Conservation (phyloP, 2,113 vertebrate genomes). For the Rallus limicola region DNA sequence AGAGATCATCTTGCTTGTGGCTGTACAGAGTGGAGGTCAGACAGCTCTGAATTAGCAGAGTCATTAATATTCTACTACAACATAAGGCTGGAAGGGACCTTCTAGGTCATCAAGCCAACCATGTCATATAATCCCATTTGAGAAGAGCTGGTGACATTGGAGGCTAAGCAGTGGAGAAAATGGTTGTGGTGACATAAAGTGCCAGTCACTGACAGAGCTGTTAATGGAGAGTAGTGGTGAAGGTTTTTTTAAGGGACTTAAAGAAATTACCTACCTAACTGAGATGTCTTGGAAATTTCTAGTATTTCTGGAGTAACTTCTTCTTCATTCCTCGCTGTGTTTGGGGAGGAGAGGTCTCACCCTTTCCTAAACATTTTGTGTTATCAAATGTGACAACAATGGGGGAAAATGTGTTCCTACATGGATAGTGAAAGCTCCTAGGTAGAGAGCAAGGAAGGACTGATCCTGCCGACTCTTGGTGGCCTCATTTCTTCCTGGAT, state of each 20-base stretch:
- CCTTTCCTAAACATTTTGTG: background rate
- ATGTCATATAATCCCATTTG: slow-evolving; percentile 46
- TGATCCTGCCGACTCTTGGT: background rate
- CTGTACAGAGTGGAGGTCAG: slow-evolving; percentile 46
- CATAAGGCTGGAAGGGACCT: slow-evolving; percentile 56
- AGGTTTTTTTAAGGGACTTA: background rate
- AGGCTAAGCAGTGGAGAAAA: background rate
- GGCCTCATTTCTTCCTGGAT: background rate
- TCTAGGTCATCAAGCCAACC: slow-evolving; percentile 54
- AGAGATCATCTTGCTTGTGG: slow-evolving; percentile 51
- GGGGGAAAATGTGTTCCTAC: rapidly evolving
- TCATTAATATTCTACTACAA: slow-evolving; percentile 65
- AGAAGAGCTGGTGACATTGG: slow-evolving; percentile 25
- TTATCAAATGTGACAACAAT: rapidly evolving
- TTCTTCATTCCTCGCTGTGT: background rate
- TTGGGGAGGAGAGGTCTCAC: background rate
- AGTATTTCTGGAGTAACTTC: background rate
- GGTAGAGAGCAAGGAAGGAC: too few species aligned
- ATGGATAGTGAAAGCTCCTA: background rate
- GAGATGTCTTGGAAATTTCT: background rate
- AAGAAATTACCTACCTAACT: background rate
- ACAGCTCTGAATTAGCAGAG: slow-evolving; percentile 57
- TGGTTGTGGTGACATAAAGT: background rate
- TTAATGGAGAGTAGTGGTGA: background rate
- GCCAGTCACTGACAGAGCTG: background rate